Percentiles rank a stretch among this genome's conserved stretches.
Conservation (phyloP, 2,113 vertebrate genomes). For the Tragelaphus buxtoni region DNA sequence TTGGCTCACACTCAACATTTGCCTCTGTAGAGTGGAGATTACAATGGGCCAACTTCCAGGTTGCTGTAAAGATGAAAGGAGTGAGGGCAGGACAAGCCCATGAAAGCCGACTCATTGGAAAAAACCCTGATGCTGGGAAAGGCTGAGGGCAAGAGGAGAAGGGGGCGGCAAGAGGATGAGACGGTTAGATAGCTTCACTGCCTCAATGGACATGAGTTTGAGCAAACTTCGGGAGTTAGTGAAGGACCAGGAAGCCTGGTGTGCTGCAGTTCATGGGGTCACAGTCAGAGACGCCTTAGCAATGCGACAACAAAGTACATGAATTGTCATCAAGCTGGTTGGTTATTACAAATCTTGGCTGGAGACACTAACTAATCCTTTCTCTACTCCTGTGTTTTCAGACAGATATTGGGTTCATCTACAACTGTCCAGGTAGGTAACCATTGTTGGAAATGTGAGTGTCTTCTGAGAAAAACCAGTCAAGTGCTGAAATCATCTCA, state of each 20-base stretch:
- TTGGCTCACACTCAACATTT: background rate
- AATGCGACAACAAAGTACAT: background rate
- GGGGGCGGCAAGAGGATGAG: background rate
- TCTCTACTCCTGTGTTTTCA: conserved; percentile 56
- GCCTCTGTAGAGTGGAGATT: background rate
- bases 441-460: background rate
- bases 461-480: background rate
- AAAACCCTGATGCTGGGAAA: background rate
- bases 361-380: background rate
- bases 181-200: background rate
- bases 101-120: background rate
- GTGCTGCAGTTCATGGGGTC: background rate
- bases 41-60: background rate
- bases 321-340: background rate
- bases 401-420: conserved; percentile 77
- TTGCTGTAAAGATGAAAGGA: background rate
- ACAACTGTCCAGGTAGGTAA: conserved; percentile 73
- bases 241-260: background rate
- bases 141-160: background rate
- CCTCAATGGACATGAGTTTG: background rate
- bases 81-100: background rate
- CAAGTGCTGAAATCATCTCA: background rate
- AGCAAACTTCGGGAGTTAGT: background rate
- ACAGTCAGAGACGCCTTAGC: background rate
- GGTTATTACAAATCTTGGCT: background rate